Conservation (phyloP, 2,888 invertebrate species). For the Leucoma salicis region DNA sequence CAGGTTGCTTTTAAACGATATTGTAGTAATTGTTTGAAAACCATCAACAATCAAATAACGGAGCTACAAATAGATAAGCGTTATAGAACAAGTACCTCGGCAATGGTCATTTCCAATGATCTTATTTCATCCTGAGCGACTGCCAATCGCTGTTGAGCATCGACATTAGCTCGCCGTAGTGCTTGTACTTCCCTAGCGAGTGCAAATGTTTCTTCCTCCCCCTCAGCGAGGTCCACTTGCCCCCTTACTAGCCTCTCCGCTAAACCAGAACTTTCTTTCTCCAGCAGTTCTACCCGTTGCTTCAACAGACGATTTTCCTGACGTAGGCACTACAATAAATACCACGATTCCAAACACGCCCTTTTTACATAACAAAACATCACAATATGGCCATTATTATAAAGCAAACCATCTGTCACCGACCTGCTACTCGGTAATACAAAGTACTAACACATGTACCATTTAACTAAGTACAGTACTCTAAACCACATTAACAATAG, state of each 20-base stretch:
- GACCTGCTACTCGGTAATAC: background rate
- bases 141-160: slow-evolving; percentile 93
- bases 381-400: slow-evolving; percentile 1
- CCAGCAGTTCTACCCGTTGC: slow-evolving; percentile 96
- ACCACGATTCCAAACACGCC: slow-evolving; percentile 32
- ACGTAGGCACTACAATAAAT: slow-evolving; percentile 81
- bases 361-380: slow-evolving; percentile 14
- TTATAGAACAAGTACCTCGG: slow-evolving; percentile 60
- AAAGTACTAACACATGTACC: too few relatives aligned
- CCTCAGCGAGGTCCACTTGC: slow-evolving; percentile 97
- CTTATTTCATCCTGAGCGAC: slow-evolving; percentile 95
- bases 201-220: slow-evolving; percentile 94
- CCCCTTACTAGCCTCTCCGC: slow-evolving; percentile 96
- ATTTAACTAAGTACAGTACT: too few relatives aligned
- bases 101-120: slow-evolving; percentile 88
- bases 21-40: background rate
- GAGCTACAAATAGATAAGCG: background rate
- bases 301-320: slow-evolving; percentile 98
- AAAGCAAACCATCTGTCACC: background rate
- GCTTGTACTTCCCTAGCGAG: slow-evolving; percentile 94
- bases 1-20: too few relatives aligned
- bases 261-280: slow-evolving; percentile 95
- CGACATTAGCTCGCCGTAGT: slow-evolving; percentile 92
- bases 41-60: background rate
- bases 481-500: too few relatives aligned